A percentile compares a stretch with the other conserved stretches of the same genome.
phyloP scores from a whole-genome alignment of 2,888 invertebrate genomes.

The Allygus modestus region DNA sequence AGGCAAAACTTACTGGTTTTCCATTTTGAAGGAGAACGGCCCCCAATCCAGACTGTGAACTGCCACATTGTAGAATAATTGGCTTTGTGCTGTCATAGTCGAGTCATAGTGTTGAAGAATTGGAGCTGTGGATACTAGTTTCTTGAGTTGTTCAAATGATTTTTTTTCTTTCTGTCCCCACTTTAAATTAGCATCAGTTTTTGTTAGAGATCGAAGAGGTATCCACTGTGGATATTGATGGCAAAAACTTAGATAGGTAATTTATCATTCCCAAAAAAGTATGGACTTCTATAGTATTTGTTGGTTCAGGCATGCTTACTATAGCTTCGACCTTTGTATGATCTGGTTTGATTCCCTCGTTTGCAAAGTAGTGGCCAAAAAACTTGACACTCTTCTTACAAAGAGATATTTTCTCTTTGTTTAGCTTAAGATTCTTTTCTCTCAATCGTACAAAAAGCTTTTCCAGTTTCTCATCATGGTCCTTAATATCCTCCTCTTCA shows the following conservation, averaged over 20 bases:
- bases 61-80: background rate
- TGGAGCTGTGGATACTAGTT: background rate
- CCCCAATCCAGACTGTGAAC: slow-evolving; percentile 11
- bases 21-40: background rate
- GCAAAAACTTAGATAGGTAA: background rate
- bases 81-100: background rate
- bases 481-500: background rate
- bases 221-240: background rate
- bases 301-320: background rate
- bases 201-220: background rate
- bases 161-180: background rate
- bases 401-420: background rate
- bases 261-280: background rate
- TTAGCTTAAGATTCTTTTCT: background rate
- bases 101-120: background rate
- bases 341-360: background rate
- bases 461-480: background rate
- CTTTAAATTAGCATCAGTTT: background rate
- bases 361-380: background rate
- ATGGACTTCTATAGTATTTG: background rate
- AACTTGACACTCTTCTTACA: background rate
- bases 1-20: background rate
- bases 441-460: no score
- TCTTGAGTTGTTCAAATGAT: background rate
- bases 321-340: background rate